Conservation (phyloP, 2,113 vertebrate species). For the Boleophthalmus pectinirostris region DNA sequence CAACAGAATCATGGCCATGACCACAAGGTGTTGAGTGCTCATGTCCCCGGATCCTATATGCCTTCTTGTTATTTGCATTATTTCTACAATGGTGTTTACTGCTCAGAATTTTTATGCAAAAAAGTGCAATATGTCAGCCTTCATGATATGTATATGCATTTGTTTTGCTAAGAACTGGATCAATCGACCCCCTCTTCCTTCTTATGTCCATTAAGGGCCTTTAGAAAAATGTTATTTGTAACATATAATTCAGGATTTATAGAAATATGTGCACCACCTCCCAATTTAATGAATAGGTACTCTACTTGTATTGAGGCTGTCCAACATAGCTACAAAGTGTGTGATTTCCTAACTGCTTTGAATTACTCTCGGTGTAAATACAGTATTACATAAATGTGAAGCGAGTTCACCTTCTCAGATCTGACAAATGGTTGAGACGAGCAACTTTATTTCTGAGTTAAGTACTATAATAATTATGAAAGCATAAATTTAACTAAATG, state of each 20-base stretch:
- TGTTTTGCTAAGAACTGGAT: neutral
- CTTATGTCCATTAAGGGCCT: too few relatives aligned
- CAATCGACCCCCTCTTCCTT: neutral
- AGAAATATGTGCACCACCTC: too few relatives aligned
- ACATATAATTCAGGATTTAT: too few relatives aligned
- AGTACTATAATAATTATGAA: slow-evolving; percentile 34
- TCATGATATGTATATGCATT: neutral
- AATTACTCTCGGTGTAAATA: neutral
- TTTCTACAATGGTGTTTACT: too few relatives aligned
- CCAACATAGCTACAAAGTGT: neutral
- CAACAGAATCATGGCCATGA: too few relatives aligned
- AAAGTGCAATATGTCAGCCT: neutral
- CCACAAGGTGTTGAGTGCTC: too few relatives aligned
- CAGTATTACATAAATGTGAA: slow-evolving; percentile 2
- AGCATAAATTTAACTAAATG: slow-evolving; percentile 34
- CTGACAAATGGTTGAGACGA: slow-evolving; percentile 2
- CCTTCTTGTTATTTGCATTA: too few relatives aligned
- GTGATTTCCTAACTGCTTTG: neutral
- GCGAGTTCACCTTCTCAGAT: slow-evolving; percentile 14
- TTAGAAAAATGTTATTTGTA: too few relatives aligned
- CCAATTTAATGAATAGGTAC: neutral
- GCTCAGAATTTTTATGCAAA: neutral
- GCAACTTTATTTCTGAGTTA: slow-evolving; percentile 21
- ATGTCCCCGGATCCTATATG: too few relatives aligned
- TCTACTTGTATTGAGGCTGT: neutral